Evolutionary conservation across 2,797 vertebrate genomes (phyloP), one percentile per base, ranked within the genome.

Genomic region (Gambelia wislizenii): DNA sequence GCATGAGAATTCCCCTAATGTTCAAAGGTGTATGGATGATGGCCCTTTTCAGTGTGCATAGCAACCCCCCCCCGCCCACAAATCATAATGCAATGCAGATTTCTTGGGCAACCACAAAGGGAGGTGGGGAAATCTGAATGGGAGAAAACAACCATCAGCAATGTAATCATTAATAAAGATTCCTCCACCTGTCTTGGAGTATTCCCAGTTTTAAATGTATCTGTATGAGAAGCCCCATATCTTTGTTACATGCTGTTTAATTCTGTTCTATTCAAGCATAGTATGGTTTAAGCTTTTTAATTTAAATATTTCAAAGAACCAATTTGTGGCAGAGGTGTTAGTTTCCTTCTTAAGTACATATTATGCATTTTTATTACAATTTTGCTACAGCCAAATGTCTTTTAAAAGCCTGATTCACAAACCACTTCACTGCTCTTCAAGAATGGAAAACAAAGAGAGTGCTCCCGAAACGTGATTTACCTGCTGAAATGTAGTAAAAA

Each of bases 221-320:
- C 92, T 87, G 86, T 91, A 72, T 93, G 84, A 90, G 92, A 95
- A 94, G 83, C 83, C 89, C 82, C 1, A 4, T 93, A 91, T 93
- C 92, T 90, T 85, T 91, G 91, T 91, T 92, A 92, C 91, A 90
- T 0, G 72, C 79, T 91, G 84, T 94, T 95, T 94, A 92, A 95
- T 95, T 96, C 92, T 94, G 89, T 94, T 96, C 94, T 95, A 93
- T 95, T 92, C 93, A 94, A 94, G 91, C 84, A 91, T 94, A 91
- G 72, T 92, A 91, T 90, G 90, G 89, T 92, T 95, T 94, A 95
- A 90, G 91, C 84, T 95, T 95, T 93, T 96, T 95, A 94, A 96
- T 95, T 96, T 95, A 95, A 96, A 94, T 96, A 95, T 96, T 95
- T 96, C 95, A 96, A 95, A 96, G 94, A 93, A 91, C 90, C 93